Percentiles rank a stretch among this genome's conserved stretches.
These are phyloP conservation scores for Drosophila nr. perissopoda DNA, from an alignment of 2,888 invertebrate species.

Conservation along the genomic window DNA sequence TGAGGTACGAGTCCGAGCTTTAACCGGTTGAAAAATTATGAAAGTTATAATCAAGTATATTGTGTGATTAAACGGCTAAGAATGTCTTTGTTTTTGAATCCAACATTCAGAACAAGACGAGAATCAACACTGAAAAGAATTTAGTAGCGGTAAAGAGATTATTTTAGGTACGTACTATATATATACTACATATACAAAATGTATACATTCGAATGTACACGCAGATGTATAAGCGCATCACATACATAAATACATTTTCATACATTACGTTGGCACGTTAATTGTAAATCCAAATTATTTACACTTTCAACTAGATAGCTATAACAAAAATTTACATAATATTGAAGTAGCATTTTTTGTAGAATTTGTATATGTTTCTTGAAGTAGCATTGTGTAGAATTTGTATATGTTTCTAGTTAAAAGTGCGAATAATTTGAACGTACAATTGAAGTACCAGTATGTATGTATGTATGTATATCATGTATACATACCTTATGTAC, in stretches of 20 bases:
- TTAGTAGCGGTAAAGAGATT: not conserved
- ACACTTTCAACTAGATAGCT: constrained; percentile 1
- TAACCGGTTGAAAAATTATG: constrained; percentile 10
- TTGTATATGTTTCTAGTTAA: not conserved
- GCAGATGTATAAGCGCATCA: not conserved
- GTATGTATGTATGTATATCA: not conserved
- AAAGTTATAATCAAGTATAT: not conserved
- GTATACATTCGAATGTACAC: not conserved
- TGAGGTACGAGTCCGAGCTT: not conserved
- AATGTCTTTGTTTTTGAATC: not conserved
- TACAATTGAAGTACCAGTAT: not conserved
- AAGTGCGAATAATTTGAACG: not conserved
- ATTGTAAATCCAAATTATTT: constrained; percentile 1
- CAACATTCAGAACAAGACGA: not conserved
- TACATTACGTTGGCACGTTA: not conserved
- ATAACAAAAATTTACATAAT: not conserved
- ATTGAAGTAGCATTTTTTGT: not conserved
- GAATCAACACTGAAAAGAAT: not conserved
- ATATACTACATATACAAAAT: too few species aligned
- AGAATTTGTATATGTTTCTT: too few species aligned
- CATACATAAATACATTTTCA: not conserved
- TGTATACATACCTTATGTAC: not conserved
- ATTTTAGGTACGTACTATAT: not conserved
- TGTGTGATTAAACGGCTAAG: too few species aligned
- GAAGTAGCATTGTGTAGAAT: too few species aligned